These are phyloP conservation scores for Apis cerana DNA, from an alignment of 1,140 invertebrate species.

Conservation along the genomic window DNA sequence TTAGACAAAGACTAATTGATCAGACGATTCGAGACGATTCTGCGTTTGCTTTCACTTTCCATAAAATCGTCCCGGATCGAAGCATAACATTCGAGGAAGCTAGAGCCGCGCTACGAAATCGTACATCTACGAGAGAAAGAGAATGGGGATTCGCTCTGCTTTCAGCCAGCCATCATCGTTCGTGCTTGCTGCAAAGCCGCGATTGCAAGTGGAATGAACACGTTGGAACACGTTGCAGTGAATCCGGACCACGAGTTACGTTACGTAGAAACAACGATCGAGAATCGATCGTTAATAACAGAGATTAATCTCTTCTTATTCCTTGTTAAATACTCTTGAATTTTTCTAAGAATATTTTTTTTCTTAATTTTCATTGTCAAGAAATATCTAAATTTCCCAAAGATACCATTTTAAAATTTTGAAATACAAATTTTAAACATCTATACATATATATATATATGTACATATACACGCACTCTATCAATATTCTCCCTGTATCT, in stretches of 20 bases:
- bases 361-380: too few species aligned
- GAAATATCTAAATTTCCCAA: too few species aligned
- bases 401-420: too few species aligned
- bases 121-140: not conserved
- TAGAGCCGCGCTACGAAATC: not conserved
- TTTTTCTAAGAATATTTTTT: too few species aligned
- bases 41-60: slow-evolving; percentile 46
- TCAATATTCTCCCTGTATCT: too few species aligned
- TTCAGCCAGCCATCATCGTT: not conserved
- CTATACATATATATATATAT: too few species aligned
- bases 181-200: not conserved
- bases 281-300: not conserved
- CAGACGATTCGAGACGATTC: not conserved
- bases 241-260: not conserved
- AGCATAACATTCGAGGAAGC: slow-evolving; percentile 13
- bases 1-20: slow-evolving; percentile 48
- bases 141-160: slow-evolving; percentile 28
- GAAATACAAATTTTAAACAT: not conserved
- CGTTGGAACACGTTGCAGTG: not conserved
- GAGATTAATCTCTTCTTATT: not conserved
- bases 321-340: too few species aligned
- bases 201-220: not conserved
- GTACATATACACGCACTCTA: too few species aligned
- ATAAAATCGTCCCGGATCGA: slow-evolving; percentile 39
- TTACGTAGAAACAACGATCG: not conserved